These are phyloP conservation scores for Synanceia verrucosa DNA, from an alignment of 2,797 vertebrate genomes.

Conservation along the genomic window DNA sequence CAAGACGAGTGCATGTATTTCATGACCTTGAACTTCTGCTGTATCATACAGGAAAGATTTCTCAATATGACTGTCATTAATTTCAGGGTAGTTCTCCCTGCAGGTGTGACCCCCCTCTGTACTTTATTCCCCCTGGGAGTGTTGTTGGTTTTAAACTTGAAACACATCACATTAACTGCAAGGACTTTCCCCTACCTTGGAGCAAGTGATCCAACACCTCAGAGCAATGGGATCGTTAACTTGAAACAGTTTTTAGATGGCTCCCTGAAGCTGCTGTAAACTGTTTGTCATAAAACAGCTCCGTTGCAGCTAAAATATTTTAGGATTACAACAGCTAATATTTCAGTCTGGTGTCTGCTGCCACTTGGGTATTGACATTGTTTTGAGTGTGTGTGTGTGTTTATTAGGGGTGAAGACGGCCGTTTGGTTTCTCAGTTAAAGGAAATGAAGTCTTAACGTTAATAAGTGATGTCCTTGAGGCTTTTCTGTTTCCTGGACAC, in stretches of 20 bases:
- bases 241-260: constrained; percentile 2
- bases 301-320: constrained; percentile 27
- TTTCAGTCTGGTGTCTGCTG: constrained; percentile 67
- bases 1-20: background rate
- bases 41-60: background rate
- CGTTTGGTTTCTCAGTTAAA: constrained; percentile 52
- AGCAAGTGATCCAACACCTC: constrained; percentile 10
- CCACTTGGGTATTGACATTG: constrained; percentile 45
- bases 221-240: background rate
- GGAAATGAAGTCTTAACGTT: constrained; percentile 44
- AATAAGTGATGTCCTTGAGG: constrained; percentile 16
- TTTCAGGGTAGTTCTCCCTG: background rate
- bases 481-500: constrained; percentile 40
- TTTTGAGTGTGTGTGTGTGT: constrained; percentile 25
- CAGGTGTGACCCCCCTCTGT: background rate
- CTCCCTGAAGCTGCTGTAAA: constrained; percentile 22
- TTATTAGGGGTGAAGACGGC: constrained; percentile 37
- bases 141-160: background rate
- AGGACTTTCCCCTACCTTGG: background rate
- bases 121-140: background rate
- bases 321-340: constrained; percentile 19
- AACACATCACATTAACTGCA: background rate
- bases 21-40: background rate
- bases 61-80: background rate
- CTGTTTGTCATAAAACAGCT: constrained; percentile 26